Conservation (phyloP, 2,888 invertebrate species). For the Drosophila recens region DNA sequence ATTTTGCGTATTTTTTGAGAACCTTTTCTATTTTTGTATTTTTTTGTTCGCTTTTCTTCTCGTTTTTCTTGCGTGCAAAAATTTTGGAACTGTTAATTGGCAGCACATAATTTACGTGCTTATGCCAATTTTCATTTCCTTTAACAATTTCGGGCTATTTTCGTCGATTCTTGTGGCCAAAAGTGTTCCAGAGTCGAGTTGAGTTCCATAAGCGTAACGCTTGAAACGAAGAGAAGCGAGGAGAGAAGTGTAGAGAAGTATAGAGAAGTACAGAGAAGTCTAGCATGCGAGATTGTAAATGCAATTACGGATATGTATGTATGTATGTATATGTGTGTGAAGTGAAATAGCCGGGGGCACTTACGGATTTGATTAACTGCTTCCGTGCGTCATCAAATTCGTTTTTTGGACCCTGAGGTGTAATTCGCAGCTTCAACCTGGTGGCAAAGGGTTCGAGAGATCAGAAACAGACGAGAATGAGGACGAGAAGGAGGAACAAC, state of each 20-base stretch:
- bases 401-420: slow-evolving; percentile 39
- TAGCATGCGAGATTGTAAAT: slow-evolving; percentile 49
- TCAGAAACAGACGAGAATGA: slow-evolving; percentile 21
- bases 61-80: slow-evolving; percentile 61
- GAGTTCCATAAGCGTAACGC: slow-evolving; percentile 9
- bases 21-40: slow-evolving; percentile 36
- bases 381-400: slow-evolving; percentile 79
- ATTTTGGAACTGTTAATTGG: slow-evolving; percentile 77
- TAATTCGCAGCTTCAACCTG: slow-evolving; percentile 11
- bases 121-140: slow-evolving; percentile 71
- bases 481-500: slow-evolving; percentile 13
- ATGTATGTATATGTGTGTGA: background rate
- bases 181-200: slow-evolving; percentile 7
- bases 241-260: background rate
- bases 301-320: slow-evolving; percentile 57
- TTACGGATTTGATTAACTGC: slow-evolving; percentile 81
- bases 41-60: slow-evolving; percentile 11
- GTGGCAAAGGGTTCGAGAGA: slow-evolving; percentile 5
- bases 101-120: slow-evolving; percentile 80
- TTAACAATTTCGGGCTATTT: slow-evolving; percentile 54
- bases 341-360: slow-evolving; percentile 55
- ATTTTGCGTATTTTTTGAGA: slow-evolving; percentile 53
- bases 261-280: slow-evolving; percentile 44
- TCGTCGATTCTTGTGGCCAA: slow-evolving; percentile 24
- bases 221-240: background rate